These are phyloP conservation scores for Spizella passerina DNA, from an alignment of 2,797 vertebrate genomes.

Conservation along the genomic window DNA sequence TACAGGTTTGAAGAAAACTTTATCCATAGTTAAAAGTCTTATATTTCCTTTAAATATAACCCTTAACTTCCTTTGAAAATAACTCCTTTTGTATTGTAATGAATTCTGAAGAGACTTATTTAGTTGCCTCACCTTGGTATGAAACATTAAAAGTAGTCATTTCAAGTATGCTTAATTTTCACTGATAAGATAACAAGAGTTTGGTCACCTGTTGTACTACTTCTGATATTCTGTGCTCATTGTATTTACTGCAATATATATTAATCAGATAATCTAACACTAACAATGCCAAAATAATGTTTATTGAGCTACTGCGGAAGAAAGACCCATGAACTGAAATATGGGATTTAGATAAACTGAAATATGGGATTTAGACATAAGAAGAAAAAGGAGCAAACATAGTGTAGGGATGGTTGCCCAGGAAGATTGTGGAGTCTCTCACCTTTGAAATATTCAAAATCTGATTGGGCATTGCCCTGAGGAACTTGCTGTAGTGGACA, in stretches of 20 bases:
- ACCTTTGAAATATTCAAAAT: not conserved
- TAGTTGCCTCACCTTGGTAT: no score
- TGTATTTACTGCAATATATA: not conserved
- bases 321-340: not conserved
- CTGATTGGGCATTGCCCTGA: not conserved
- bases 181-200: not conserved
- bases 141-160: not conserved
- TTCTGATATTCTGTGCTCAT: not conserved
- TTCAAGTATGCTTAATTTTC: not conserved
- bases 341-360: not conserved
- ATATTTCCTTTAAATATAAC: not conserved
- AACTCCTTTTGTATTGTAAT: no score
- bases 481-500: not conserved
- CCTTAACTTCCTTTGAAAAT: no score
- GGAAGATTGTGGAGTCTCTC: not conserved
- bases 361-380: not conserved
- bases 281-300: not conserved
- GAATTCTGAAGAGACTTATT: no score
- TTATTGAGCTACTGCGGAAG: not conserved
- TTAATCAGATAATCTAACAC: not conserved
- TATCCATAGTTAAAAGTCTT: not conserved
- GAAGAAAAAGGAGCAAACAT: not conserved
- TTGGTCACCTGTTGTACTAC: not conserved
- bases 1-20: not conserved
- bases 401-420: rapidly evolving